phyloP scores from a whole-genome alignment of 2,888 invertebrate genomes.

The Drosophila niveifrons region DNA sequence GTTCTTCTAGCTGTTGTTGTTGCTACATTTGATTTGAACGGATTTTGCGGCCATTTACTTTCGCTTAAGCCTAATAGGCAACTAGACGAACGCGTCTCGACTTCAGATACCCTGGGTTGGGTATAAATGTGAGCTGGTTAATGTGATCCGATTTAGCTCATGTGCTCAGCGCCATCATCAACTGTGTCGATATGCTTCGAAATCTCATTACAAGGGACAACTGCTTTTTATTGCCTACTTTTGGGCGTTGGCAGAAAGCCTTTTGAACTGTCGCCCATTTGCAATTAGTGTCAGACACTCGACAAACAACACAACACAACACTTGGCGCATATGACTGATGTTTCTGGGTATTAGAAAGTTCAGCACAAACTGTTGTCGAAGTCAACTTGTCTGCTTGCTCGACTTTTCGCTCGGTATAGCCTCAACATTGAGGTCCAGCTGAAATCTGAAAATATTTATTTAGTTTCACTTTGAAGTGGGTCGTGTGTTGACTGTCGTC shows the following conservation, averaged over 20 bases:
- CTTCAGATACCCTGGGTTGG: neutral
- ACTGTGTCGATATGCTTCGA: neutral
- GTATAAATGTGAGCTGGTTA: slow-evolving; percentile 2
- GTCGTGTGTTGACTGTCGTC: slow-evolving; percentile 43
- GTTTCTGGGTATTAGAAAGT: no score
- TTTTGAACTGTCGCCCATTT: slow-evolving; percentile 67
- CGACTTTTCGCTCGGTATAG: slow-evolving; percentile 8
- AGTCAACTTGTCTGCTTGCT: neutral
- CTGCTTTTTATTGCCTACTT: slow-evolving; percentile 52
- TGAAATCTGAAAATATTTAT: slow-evolving; percentile 71
- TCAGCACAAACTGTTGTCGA: neutral
- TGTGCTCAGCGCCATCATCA: neutral
- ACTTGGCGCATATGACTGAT: slow-evolving; percentile 2
- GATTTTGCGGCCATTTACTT: slow-evolving; percentile 59
- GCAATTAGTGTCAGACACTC: slow-evolving; percentile 68
- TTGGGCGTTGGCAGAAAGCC: slow-evolving; percentile 45
- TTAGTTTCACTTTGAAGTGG: slow-evolving; percentile 73
- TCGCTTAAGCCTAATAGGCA: slow-evolving; percentile 31
- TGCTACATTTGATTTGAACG: slow-evolving; percentile 39
- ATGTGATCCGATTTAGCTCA: slow-evolving; percentile 5
- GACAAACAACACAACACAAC: slow-evolving; percentile 15
- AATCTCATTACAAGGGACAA: slow-evolving; percentile 2
- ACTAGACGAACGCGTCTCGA: neutral
- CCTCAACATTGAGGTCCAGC: slow-evolving; percentile 6
- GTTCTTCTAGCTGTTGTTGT: slow-evolving; percentile 38